Conservation (phyloP, 1,140 invertebrate species). For the Bradysia coprophila region DNA sequence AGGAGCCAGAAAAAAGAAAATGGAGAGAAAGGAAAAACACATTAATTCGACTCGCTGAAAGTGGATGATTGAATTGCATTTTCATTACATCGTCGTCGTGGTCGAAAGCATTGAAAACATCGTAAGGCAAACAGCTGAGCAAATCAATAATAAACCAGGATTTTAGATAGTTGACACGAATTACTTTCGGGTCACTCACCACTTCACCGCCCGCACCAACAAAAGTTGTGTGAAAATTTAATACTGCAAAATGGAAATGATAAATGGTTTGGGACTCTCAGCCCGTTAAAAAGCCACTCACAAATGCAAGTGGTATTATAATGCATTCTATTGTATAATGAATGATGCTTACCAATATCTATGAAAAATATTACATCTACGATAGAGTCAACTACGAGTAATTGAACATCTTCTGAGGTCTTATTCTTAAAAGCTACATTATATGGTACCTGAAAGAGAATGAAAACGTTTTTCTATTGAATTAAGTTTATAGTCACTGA, state of each 20-base stretch:
- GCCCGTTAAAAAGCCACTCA: too few species aligned
- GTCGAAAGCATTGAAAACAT: constrained; percentile 99
- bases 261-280: too few species aligned
- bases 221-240: constrained; percentile 99
- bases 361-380: constrained; percentile 99
- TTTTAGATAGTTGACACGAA: constrained; percentile 96
- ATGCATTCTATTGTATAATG: neutral
- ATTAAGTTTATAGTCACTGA: too few species aligned
- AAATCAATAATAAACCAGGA: constrained; percentile 99
- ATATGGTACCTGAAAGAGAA: constrained; percentile 55
- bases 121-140: constrained; percentile 96
- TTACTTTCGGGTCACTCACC: constrained; percentile 93
- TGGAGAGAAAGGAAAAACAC: neutral
- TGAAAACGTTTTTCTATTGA: too few species aligned
- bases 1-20: constrained; percentile 4
- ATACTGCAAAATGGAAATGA: constrained; percentile 35
- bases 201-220: constrained; percentile 96
- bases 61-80: neutral
- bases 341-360: constrained; percentile 51
- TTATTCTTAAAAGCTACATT: constrained; percentile 99
- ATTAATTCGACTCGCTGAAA: constrained; percentile 1
- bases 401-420: constrained; percentile 93
- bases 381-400: constrained; percentile 94
- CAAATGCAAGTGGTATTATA: too few species aligned
- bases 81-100: constrained; percentile 81